Evolutionary conservation across 2,797 vertebrate genomes (phyloP).

Genomic region (Tolypeutes matacus): DNA sequence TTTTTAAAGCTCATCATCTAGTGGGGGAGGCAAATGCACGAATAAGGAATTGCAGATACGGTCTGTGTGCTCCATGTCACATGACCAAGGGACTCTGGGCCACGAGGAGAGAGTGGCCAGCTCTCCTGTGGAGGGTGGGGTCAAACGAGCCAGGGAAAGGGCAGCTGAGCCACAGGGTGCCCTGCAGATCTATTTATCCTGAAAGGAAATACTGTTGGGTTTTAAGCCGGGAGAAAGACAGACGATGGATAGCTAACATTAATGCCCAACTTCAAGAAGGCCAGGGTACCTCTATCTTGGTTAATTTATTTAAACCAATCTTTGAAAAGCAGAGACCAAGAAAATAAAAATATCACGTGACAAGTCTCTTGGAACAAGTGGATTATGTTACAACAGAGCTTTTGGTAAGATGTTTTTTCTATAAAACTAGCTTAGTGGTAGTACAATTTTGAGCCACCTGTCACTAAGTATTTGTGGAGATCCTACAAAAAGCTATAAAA

Average conservation of each 20-base stretch:
- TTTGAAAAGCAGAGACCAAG: conserved; percentile 64
- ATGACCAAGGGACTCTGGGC: background rate
- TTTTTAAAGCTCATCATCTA: background rate
- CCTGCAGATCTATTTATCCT: background rate
- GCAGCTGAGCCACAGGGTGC: background rate
- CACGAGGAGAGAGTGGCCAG: background rate
- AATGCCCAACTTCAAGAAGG: background rate
- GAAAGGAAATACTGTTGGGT: background rate
- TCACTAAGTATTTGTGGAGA: conserved; percentile 81
- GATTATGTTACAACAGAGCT: conserved; percentile 75
- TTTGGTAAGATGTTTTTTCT: conserved; percentile 86
- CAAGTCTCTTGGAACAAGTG: conserved; percentile 84
- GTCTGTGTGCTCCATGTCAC: background rate
- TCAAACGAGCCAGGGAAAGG: background rate
- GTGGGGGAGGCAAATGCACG: background rate
- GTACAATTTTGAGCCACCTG: conserved; percentile 85
- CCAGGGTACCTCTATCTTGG: background rate
- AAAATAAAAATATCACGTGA: conserved; percentile 79
- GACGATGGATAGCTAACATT: background rate
- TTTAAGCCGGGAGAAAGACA: background rate
- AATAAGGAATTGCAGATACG: background rate
- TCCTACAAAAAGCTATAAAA: conserved; percentile 79
- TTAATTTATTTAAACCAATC: background rate
- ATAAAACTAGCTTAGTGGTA: conserved; percentile 84
- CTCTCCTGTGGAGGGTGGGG: background rate